A percentile compares a stretch with the other conserved stretches of the same genome.
phyloP scores from a whole-genome alignment of 1,140 invertebrate genomes.

The Cotesia vestalis region DNA sequence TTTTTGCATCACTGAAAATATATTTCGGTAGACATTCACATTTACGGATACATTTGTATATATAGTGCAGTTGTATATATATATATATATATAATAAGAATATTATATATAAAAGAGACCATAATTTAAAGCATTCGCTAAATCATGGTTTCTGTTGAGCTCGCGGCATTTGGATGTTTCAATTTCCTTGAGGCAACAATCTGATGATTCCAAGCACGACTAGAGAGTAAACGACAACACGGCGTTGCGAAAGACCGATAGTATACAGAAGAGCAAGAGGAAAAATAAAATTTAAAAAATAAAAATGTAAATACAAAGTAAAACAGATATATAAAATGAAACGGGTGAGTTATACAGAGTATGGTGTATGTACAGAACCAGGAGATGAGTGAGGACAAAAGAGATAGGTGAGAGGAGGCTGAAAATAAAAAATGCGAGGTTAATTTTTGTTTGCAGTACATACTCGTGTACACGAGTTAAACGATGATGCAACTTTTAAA shows the following conservation, averaged over 20 bases:
- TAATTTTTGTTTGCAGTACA: constrained; percentile 43
- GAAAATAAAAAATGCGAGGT: constrained; percentile 35
- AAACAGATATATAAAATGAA: constrained; percentile 22
- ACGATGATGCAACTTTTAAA: constrained; percentile 30
- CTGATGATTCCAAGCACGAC: constrained; percentile 51
- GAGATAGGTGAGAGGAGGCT: constrained; percentile 1
- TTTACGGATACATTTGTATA: too few species aligned
- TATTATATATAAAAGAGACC: constrained; percentile 45
- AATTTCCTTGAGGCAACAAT: constrained; percentile 64
- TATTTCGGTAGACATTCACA: too few species aligned
- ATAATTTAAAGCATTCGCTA: constrained; percentile 64
- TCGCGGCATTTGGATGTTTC: constrained; percentile 56
- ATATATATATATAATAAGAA: neutral
- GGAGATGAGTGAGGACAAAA: neutral
- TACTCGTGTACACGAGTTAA: constrained; percentile 16
- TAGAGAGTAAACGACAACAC: constrained; percentile 1
- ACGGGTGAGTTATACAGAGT: constrained; percentile 28
- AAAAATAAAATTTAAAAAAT: neutral
- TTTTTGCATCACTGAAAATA: too few species aligned
- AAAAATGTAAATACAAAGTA: constrained; percentile 5
- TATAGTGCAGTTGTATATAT: too few species aligned
- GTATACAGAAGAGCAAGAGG: constrained; percentile 2
- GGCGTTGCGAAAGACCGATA: constrained; percentile 7
- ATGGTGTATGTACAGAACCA: neutral
- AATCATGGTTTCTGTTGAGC: constrained; percentile 53